Base-by-base conservation (phyloP, 2,113 vertebrate species). In the Tachysurus fulvidraco region DNA sequence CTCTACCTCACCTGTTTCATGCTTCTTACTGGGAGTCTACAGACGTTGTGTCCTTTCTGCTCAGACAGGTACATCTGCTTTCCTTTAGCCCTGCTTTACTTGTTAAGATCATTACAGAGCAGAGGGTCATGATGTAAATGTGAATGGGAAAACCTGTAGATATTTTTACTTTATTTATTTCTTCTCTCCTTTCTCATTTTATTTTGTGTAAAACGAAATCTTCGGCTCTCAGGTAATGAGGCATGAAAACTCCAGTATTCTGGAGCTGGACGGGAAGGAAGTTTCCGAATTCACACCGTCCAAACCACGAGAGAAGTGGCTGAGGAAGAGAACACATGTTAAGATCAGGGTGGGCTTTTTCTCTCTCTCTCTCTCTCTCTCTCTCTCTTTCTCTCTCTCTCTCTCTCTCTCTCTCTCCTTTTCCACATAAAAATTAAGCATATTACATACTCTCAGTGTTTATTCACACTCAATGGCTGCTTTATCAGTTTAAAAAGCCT, bases 21-120 rank as follows among this genome's bases (percentile, higher is more conserved):
- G 98, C 98, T 12, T 98, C 98, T 92, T 99, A 99, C 94, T 99
- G 98, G 98, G 98, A 99, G 88, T 99, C 98, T 0, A 99, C 97
- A 0, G 98, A 99, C 0, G 98, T 98, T 0, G 98, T 98, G 83
- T 98, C 98, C 79, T 98, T 99, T 91, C 91, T 99, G 41, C 96
- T 99, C 67, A 93, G 98, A 96, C 98, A 99, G 97, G 98, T 98
- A 65, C 21, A 25, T 83, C 44, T 50, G 14, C 54, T 54, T 69
- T 23, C 19, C 19, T 21, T 19, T 10, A 57, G 16, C 69, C 67
- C 44, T 36, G 6, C 60, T 50, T 83, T 19, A 55, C 64, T 44
- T 67, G 30, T 57, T 9, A 19, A 79, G 21, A 73, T 73, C 0
- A 44, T 73, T 73, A 44, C 73, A 76, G 21, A 50, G 50, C 73